phyloP scores from a whole-genome alignment of 2,797 vertebrate species.

The Sebastolobus alascanus region DNA sequence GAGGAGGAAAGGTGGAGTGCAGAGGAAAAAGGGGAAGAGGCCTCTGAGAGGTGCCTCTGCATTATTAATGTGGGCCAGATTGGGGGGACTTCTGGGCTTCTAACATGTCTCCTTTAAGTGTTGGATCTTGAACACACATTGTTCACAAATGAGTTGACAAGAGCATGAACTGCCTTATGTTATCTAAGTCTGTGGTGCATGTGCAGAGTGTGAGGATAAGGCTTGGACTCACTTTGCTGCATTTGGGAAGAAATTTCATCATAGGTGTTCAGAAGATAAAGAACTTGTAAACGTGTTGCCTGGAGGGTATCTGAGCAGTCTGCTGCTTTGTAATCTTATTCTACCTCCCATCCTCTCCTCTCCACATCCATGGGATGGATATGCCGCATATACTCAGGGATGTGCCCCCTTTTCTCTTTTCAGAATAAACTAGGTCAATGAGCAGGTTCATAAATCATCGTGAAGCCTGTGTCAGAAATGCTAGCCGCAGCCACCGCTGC shows the following conservation, averaged over 20 bases:
- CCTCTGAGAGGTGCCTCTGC: slow-evolving; percentile 71
- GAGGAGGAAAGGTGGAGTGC: slow-evolving; percentile 54
- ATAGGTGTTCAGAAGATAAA: slow-evolving; percentile 35
- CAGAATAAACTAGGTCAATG: slow-evolving; percentile 87
- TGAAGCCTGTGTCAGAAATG: slow-evolving; percentile 83
- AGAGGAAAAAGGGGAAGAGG: slow-evolving; percentile 59
- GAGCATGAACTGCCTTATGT: slow-evolving; percentile 30
- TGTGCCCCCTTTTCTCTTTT: slow-evolving; percentile 73
- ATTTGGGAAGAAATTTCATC: slow-evolving; percentile 43
- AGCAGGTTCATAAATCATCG: slow-evolving; percentile 87
- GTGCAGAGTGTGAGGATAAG: slow-evolving; percentile 25
- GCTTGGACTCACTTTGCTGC: slow-evolving; percentile 29
- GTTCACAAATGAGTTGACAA: slow-evolving; percentile 43
- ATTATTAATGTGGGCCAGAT: slow-evolving; percentile 85
- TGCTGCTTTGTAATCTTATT: slow-evolving; percentile 59
- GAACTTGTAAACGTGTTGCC: slow-evolving; percentile 41
- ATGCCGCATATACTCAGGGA: slow-evolving; percentile 54
- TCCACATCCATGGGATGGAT: slow-evolving; percentile 48
- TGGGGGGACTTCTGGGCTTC: slow-evolving; percentile 54
- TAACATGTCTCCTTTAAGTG: slow-evolving; percentile 60
- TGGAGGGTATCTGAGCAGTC: slow-evolving; percentile 32
- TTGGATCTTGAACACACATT: slow-evolving; percentile 55
- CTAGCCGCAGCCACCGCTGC: slow-evolving; percentile 70
- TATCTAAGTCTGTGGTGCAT: slow-evolving; percentile 20
- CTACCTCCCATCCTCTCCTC: slow-evolving; percentile 27